A percentile compares a stretch with the other conserved stretches of the same genome.
phyloP scores from a whole-genome alignment of 2,113 vertebrate genomes.

The Brienomyrus brachyistius region DNA sequence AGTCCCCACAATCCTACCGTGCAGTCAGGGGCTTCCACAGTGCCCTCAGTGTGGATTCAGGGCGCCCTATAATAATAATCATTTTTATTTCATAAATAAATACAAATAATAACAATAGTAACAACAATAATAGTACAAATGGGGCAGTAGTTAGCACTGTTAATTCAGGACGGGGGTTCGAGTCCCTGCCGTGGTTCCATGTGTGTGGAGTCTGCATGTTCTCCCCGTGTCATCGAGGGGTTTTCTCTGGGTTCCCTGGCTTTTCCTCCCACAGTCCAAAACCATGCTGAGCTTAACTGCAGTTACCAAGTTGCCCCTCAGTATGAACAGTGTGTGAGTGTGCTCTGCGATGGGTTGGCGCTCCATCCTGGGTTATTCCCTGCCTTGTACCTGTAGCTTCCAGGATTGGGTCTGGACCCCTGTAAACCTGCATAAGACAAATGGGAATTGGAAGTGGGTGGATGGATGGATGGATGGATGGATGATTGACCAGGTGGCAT shows the following conservation, averaged over 20 bases:
- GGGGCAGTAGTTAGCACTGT: background rate
- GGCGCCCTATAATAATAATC: background rate
- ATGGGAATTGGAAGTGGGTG: background rate
- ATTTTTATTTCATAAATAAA: background rate
- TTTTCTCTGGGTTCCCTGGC: too few relatives aligned
- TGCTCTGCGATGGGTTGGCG: too few relatives aligned
- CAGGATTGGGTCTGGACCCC: background rate
- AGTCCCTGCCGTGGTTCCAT: too few relatives aligned
- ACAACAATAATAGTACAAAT: background rate
- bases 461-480: background rate
- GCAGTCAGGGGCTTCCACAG: background rate
- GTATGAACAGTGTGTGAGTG: too few relatives aligned
- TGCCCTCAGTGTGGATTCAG: background rate
- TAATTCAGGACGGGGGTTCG: background rate
- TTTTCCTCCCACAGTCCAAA: too few relatives aligned
- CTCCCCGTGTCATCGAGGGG: too few relatives aligned
- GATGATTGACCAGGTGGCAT: background rate
- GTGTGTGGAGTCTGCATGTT: too few relatives aligned
- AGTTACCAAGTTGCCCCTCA: too few relatives aligned
- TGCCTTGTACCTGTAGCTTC: too few relatives aligned
- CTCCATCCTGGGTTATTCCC: too few relatives aligned
- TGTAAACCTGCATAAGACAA: background rate
- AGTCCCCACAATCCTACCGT: background rate
- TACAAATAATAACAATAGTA: background rate
- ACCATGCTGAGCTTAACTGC: too few relatives aligned